These are phyloP conservation scores for Neuroscelio doddi DNA, from an alignment of 2,888 invertebrate genomes.

Conservation along the genomic window DNA sequence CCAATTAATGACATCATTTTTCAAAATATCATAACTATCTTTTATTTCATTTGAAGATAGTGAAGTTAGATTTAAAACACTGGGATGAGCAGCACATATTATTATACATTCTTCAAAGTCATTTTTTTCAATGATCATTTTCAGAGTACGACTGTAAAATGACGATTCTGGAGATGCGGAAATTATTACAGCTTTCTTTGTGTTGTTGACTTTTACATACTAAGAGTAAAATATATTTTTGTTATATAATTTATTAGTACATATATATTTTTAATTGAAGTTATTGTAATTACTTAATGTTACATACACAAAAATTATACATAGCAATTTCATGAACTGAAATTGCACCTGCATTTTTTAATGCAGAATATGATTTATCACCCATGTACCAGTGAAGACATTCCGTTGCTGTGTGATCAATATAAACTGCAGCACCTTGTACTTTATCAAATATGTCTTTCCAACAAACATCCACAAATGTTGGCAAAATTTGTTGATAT, in stretches of 20 bases:
- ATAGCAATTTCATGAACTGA: conserved; percentile 78
- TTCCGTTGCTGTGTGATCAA: conserved; percentile 78
- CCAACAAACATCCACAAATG: conserved; percentile 76
- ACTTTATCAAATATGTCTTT: conserved; percentile 76
- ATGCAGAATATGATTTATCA: conserved; percentile 71
- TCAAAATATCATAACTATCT: conserved; percentile 70
- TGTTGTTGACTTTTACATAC: conserved; percentile 66
- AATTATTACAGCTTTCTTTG: conserved; percentile 75
- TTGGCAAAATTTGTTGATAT: background rate
- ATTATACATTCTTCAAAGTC: conserved; percentile 77
- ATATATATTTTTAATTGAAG: too few species aligned
- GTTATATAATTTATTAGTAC: too few species aligned
- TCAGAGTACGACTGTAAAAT: conserved; percentile 75
- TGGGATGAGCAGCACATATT: conserved; percentile 75
- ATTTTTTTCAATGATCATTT: conserved; percentile 77
- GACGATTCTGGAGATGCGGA: conserved; percentile 75
- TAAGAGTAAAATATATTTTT: conserved; percentile 56
- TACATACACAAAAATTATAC: conserved; percentile 65
- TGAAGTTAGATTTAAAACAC: conserved; percentile 74
- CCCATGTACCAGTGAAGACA: conserved; percentile 83
- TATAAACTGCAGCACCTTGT: conserved; percentile 77
- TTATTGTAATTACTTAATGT: background rate
- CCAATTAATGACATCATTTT: conserved; percentile 73
- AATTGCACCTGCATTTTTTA: conserved; percentile 77
- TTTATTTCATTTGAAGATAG: conserved; percentile 63